A percentile compares a stretch with the other conserved stretches of the same genome.
Conservation (phyloP, 1,140 invertebrate genomes). For the Plutomurus gul region DNA sequence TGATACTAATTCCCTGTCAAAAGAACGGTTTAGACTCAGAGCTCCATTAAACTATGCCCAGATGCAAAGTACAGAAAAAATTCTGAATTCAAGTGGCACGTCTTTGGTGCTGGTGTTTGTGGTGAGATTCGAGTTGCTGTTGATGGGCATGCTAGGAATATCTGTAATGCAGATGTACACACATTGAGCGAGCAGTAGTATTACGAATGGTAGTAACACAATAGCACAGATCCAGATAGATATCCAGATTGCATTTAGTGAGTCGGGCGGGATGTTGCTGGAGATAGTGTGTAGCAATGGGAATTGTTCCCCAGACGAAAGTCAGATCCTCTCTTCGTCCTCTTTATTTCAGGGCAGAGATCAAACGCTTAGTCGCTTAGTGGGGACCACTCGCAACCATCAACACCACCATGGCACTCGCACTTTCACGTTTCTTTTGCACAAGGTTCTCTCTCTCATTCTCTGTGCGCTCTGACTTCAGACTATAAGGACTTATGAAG, state of each 20-base stretch:
- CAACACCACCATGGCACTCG: too few relatives aligned
- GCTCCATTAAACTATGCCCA: not conserved
- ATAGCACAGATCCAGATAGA: not conserved
- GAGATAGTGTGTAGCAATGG: too few relatives aligned
- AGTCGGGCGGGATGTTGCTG: not conserved
- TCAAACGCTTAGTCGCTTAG: slow-evolving; percentile 8
- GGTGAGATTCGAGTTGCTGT: not conserved
- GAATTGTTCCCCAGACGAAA: not conserved
- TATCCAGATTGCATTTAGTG: slow-evolving; percentile 2
- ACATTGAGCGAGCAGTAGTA: not conserved
- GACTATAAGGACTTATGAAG: too few relatives aligned
- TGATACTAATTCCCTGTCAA: not conserved
- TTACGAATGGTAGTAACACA: not conserved
- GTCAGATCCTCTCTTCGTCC: not conserved
- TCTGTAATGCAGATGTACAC: not conserved
- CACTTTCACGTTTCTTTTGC: too few relatives aligned
- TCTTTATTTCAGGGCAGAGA: slow-evolving; percentile 10
- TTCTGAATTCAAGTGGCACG: not conserved
- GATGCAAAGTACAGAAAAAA: not conserved
- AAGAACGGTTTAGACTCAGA: not conserved
- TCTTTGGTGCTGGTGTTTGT: not conserved
- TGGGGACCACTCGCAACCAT: not conserved
- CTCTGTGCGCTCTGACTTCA: too few relatives aligned
- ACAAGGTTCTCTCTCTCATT: too few relatives aligned
- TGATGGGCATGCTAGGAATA: not conserved